A percentile compares a stretch with the other conserved stretches of the same genome.
phyloP scores from a whole-genome alignment of 1,140 invertebrate species.

The Drosophila sulfurigaster region DNA sequence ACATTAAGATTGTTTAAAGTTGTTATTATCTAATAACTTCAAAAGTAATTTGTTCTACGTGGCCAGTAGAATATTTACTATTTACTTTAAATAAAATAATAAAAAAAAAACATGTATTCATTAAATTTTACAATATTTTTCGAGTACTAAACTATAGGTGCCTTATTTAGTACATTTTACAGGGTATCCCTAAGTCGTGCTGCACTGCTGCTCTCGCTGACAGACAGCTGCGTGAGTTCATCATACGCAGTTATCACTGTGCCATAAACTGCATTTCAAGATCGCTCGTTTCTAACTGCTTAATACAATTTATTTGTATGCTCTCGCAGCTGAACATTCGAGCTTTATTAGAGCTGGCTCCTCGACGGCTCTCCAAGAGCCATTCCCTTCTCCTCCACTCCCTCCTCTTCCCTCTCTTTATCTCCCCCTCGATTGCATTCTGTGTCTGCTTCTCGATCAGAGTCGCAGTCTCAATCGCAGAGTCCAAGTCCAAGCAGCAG shows the following conservation, averaged over 20 bases:
- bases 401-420: neutral
- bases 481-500: constrained; percentile 31
- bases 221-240: constrained; percentile 24
- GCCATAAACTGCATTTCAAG: constrained; percentile 66
- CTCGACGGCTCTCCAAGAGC: constrained; percentile 41
- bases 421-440: neutral
- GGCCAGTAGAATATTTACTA: too few relatives aligned
- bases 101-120: too few relatives aligned
- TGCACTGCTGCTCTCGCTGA: neutral
- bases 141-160: too few relatives aligned
- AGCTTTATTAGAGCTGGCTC: constrained; percentile 54
- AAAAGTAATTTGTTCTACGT: too few relatives aligned
- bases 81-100: too few relatives aligned
- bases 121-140: too few relatives aligned
- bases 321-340: constrained; percentile 36
- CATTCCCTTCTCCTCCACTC: neutral
- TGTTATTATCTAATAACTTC: too few relatives aligned
- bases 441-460: neutral
- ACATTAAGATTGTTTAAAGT: too few relatives aligned
- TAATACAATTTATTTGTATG: constrained; percentile 79
- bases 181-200: neutral
- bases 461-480: neutral
- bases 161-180: too few relatives aligned
- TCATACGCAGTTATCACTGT: constrained; percentile 37
- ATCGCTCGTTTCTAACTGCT: constrained; percentile 75